Evolutionary conservation across 2,888 invertebrate genomes (phyloP).

Genomic region (Mellilla xanthometata): DNA sequence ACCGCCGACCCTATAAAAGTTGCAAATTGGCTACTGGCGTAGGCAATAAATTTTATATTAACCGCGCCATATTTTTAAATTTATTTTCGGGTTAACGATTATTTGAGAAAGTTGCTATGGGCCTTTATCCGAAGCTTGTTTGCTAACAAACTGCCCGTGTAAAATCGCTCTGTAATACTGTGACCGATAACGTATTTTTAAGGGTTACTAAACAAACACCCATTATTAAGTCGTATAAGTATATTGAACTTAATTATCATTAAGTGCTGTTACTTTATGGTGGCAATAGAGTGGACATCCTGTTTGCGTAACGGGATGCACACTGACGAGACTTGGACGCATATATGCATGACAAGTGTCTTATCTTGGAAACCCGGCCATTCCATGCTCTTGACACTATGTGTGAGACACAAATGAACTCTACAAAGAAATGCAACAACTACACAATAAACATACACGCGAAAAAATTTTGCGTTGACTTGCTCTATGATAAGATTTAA

Average conservation of each 20-base stretch:
- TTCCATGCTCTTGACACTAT: neutral
- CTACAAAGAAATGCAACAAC: conserved; percentile 5
- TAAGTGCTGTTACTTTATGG: conserved; percentile 13
- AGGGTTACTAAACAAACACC: conserved; percentile 19
- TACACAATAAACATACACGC: too few species aligned
- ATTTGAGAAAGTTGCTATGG: conserved; percentile 31
- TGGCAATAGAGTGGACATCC: conserved; percentile 26
- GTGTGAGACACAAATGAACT: conserved; percentile 17
- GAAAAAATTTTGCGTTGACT: too few species aligned
- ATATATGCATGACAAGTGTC: conserved; percentile 28
- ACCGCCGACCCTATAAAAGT: conserved; percentile 35
- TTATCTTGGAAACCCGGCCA: conserved; percentile 18
- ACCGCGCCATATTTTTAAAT: conserved; percentile 39
- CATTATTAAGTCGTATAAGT: conserved; percentile 2
- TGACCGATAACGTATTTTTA: conserved; percentile 17
- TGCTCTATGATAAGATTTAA: too few species aligned
- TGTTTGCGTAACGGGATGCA: conserved; percentile 28
- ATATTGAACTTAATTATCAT: conserved; percentile 17
- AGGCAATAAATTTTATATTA: conserved; percentile 42
- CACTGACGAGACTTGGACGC: conserved; percentile 18
- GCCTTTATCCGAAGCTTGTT: conserved; percentile 36
- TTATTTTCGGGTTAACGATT: conserved; percentile 42
- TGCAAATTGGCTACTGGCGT: conserved; percentile 40
- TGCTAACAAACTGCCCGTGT: conserved; percentile 33
- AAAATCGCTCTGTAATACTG: conserved; percentile 14